Evolutionary conservation across 1,140 invertebrate species (phyloP), one percentile per base, ranked within the genome.

Genomic region (Caenorhabditis brenneri): DNA sequence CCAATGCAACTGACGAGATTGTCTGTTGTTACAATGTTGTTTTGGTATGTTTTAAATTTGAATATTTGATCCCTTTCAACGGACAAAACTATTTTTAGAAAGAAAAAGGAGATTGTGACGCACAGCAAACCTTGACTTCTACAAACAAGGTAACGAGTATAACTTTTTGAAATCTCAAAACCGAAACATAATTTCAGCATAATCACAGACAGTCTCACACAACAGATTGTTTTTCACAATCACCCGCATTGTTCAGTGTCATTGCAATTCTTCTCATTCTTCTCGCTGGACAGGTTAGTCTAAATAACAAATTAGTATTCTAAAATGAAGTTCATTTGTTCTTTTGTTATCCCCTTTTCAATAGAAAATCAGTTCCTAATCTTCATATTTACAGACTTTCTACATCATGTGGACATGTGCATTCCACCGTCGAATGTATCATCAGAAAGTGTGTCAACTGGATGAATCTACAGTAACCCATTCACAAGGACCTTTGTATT

Each of bases 371-470:
- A 46, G 9, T 46, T 46, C 42, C n/a, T n/a, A n/a, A n/a, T n/a
- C n/a, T n/a, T n/a, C 27, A 7, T 22, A 29, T 36, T 74, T 74
- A 10, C 19, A 74, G 65, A 74, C 19, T 24, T 74, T 74, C 36
- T 74, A 74, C 9, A 74, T 74, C 36, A 74, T 74, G 65, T 74
- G 65, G 65, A 74, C 36, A 12, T 74, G 65, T n/a, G 33, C 65
- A 0, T 42, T 74, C 10, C 65, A 74, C 42, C 65, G 65, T 27
- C 33, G 65, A 74, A 39, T 74, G 65, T 74, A 74, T 42, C 33
- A 74, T 42, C 65, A 74, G 29, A 74, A 74, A 46, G 33, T 74
- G n/a, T 39, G 65, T 74, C 65, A 42, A 24, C 33, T 74, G 5
- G 65, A 74, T n/a, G 65, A 74, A 42, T 74, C 65, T 12, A 74